Evolutionary conservation across 2,113 vertebrate species (phyloP), one percentile per base, ranked within the genome.

Genomic region (Myiozetetes cayanensis): DNA sequence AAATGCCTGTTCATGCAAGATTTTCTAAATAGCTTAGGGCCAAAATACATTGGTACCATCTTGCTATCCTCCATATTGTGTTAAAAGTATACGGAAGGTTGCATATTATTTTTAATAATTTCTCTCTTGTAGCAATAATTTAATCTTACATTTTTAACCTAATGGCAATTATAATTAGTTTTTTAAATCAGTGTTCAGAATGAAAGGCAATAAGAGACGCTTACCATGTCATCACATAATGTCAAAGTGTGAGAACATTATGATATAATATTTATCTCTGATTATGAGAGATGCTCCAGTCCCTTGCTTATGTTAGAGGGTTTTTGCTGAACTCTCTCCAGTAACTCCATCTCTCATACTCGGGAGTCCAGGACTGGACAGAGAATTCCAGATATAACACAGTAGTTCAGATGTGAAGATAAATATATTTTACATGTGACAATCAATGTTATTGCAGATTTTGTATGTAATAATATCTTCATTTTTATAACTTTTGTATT

Each of bases 401-500:
- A 61, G 4, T 19, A 56, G 9, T 58, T 37, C 31, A 58, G 24
- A 12, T 58, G 12, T 58, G 31, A 93, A 96, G 17, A 55, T 66
- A 79, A 87, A 93, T 86, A 61, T 79, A 85, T 46, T 89, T 81
- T 19, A 46, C 28, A 33, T 49, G 20, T 66, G 16, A 79, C 27
- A 84, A 61, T 17, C 17, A 33, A 43, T 78, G 46, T 49, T 70
- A 43, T 65, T 55, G 20, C 8, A 78, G 25, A 31, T 61, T 71
- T 88, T 72, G 3, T 84, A 76, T 3, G 2, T 9, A 71, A 73
- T 14, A 74, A 41, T 37, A 20, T 20, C 15, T 31, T 94, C 12
- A 82, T 77, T 94, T 92, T 97, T 94, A 65, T 22, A 92, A 49
- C 4, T 74, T 30, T n/a, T 91, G 1, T 28, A 67, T 82, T 68